phyloP scores from a whole-genome alignment of 2,888 invertebrate genomes.

The Sminthurides aquaticus region DNA sequence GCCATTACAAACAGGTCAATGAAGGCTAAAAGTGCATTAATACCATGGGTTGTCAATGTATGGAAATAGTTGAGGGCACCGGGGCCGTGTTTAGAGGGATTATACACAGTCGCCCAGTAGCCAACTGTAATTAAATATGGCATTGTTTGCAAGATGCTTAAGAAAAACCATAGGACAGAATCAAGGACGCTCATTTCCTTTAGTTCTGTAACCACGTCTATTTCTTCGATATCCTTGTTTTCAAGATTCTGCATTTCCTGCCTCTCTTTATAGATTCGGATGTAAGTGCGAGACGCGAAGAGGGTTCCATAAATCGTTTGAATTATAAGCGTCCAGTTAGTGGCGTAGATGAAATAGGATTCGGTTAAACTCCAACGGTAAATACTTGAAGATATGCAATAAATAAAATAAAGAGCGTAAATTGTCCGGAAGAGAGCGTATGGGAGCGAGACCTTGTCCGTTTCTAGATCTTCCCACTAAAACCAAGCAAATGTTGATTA shows the following conservation, averaged over 20 bases:
- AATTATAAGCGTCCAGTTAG: background rate
- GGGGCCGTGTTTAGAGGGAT: background rate
- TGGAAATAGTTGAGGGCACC: background rate
- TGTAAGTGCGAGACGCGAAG: background rate
- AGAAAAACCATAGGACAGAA: background rate
- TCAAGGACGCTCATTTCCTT: background rate
- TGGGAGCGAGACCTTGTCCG: background rate
- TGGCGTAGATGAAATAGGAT: background rate
- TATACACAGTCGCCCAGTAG: background rate
- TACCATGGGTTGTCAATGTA: background rate
- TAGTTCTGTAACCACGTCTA: background rate
- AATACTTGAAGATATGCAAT: too few relatives aligned
- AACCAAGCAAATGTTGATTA: background rate
- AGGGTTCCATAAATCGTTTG: background rate
- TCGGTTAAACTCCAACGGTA: too few relatives aligned
- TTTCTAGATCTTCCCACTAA: background rate
- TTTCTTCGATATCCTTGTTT: background rate
- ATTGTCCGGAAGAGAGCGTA: background rate
- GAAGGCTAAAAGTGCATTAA: background rate
- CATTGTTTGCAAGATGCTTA: background rate
- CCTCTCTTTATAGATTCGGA: background rate
- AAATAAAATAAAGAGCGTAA: too few relatives aligned
- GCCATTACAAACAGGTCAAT: background rate
- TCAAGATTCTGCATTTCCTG: background rate
- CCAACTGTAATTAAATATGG: background rate